These are phyloP conservation scores for Artemisiospiza belli DNA, from an alignment of 2,113 vertebrate species.

Conservation along the genomic window DNA sequence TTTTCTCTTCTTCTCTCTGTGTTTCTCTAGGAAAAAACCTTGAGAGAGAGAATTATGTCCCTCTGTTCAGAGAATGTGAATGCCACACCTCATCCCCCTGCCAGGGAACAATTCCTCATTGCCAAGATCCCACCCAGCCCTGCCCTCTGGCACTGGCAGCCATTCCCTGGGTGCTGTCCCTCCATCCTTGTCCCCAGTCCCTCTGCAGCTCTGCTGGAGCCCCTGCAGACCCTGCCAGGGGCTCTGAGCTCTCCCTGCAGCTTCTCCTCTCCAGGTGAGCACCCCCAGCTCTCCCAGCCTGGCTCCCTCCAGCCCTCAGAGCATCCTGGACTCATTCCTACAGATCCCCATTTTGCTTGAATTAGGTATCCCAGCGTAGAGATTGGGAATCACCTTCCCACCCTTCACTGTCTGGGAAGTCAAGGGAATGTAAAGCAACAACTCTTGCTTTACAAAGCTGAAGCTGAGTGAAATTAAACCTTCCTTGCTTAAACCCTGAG, in stretches of 20 bases:
- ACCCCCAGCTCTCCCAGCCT: background rate
- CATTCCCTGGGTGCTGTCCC: too few relatives aligned
- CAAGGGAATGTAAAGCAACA: background rate
- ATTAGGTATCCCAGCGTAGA: accelerated
- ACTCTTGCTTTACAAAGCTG: background rate
- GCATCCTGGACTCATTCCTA: background rate
- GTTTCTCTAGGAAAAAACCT: too few relatives aligned
- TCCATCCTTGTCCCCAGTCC: too few relatives aligned
- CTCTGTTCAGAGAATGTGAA: too few relatives aligned
- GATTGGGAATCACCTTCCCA: background rate
- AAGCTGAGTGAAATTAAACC: background rate
- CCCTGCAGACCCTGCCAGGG: too few relatives aligned
- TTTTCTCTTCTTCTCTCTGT: too few relatives aligned
- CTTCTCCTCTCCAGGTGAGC: background rate
- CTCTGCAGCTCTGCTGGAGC: too few relatives aligned
- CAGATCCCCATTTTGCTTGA: too few relatives aligned
- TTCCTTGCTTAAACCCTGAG: background rate
- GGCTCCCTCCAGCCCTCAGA: background rate
- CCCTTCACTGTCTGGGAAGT: background rate
- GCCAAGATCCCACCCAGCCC: too few relatives aligned
- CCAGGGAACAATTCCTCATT: background rate
- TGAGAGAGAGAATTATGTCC: too few relatives aligned
- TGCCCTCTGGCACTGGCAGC: too few relatives aligned
- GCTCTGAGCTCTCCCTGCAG: too few relatives aligned
- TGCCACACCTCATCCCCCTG: background rate